Conservation (phyloP, 2,113 vertebrate species). For the Thomomys bottae region DNA sequence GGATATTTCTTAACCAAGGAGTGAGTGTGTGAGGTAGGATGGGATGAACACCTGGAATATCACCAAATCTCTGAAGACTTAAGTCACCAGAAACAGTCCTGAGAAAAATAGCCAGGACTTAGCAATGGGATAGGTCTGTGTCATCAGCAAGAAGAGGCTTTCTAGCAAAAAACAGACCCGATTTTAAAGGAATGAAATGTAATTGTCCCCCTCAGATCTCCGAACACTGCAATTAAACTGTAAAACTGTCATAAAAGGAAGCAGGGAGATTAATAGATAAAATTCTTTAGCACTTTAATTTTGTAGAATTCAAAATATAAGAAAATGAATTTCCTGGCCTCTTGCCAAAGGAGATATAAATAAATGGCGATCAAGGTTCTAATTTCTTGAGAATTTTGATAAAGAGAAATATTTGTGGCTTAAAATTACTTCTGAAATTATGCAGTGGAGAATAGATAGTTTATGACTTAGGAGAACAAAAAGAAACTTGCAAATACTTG, state of each 20-base stretch:
- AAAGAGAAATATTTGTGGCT: constrained; percentile 69
- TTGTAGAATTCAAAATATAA: constrained; percentile 63
- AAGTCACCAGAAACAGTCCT: too few species aligned
- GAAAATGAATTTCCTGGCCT: constrained; percentile 63
- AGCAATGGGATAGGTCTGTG: not conserved
- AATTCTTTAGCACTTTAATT: constrained; percentile 68
- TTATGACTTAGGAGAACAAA: constrained; percentile 71
- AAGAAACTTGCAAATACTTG: constrained; percentile 74
- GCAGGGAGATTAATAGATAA: constrained; percentile 63
- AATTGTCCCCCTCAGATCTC: not conserved
- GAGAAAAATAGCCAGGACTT: not conserved
- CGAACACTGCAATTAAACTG: constrained; percentile 33
- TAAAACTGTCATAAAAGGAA: constrained; percentile 53
- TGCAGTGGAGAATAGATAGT: constrained; percentile 63
- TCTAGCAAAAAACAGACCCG: not conserved
- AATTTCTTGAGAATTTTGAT: constrained; percentile 72
- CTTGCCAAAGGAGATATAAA: constrained; percentile 62
- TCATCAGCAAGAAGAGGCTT: not conserved
- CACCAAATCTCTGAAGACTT: not conserved
- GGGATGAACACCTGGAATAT: not conserved
- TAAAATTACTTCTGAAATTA: constrained; percentile 67
- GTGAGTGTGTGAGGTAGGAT: not conserved
- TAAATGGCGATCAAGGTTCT: constrained; percentile 53
- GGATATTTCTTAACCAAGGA: not conserved
- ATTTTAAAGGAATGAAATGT: constrained; percentile 35